A percentile compares a stretch with the other conserved stretches of the same genome.
Evolutionary conservation across 2,797 vertebrate species (phyloP).

Genomic region (Eremophila alpestris): DNA sequence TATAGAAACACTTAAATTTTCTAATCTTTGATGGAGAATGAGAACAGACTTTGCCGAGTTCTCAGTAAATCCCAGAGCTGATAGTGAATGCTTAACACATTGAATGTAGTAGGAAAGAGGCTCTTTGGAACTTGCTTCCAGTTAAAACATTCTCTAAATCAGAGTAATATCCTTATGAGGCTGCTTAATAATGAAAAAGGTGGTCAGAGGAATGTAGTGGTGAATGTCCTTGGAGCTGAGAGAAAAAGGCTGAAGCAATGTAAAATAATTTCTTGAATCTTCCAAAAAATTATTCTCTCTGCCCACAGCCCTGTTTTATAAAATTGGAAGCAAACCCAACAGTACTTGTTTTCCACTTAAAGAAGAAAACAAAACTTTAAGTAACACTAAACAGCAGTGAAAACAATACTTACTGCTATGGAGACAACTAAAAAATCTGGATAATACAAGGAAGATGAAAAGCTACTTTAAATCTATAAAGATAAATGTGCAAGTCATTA

Average conservation of each 20-base stretch:
- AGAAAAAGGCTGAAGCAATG: slow-evolving; percentile 24
- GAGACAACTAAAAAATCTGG: background rate
- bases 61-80: slow-evolving; percentile 69
- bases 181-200: slow-evolving; percentile 71
- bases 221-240: slow-evolving; percentile 3
- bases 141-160: slow-evolving; percentile 74
- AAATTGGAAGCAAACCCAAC: background rate
- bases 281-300: background rate
- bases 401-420: background rate
- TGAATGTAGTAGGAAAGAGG: slow-evolving; percentile 62
- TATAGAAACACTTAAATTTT: slow-evolving; percentile 64
- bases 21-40: slow-evolving; percentile 71
- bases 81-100: slow-evolving; percentile 57
- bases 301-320: background rate
- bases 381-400: background rate
- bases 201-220: slow-evolving; percentile 34
- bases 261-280: slow-evolving; percentile 18
- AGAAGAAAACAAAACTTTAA: background rate
- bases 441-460: background rate
- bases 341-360: background rate
- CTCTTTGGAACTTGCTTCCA: slow-evolving; percentile 66
- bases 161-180: slow-evolving; percentile 52
- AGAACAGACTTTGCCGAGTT: slow-evolving; percentile 61
- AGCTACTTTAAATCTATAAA: background rate
- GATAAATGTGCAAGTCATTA: background rate